Evolutionary conservation across 2,113 vertebrate genomes (phyloP).

Genomic region (Grammomys dolichurus): DNA sequence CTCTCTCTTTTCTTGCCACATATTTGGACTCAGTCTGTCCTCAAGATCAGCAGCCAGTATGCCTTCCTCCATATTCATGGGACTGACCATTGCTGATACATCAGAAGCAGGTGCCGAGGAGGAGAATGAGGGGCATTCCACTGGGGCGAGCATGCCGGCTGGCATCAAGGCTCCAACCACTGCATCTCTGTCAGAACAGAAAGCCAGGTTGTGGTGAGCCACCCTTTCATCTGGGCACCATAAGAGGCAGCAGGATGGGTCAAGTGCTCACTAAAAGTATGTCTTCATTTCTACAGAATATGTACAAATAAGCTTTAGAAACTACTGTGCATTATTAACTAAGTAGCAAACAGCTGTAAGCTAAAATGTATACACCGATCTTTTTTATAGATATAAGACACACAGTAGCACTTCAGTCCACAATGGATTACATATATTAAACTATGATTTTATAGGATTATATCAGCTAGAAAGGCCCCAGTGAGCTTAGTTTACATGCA

Average conservation of each 20-base stretch:
- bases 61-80: conserved; percentile 91
- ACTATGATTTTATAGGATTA: not conserved
- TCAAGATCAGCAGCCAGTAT: conserved; percentile 89
- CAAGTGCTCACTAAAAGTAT: not conserved
- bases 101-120: conserved; percentile 93
- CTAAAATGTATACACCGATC: not conserved
- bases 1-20: conserved; percentile 97
- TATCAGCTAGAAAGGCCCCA: not conserved
- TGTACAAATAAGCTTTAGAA: not conserved
- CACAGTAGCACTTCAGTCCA: not conserved
- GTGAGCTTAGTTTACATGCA: not conserved
- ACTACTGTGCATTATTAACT: not conserved
- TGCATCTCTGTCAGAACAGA: conserved; percentile 90
- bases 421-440: not conserved
- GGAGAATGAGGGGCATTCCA: conserved; percentile 94
- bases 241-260: no score
- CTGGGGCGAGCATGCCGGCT: conserved; percentile 96
- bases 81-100: conserved; percentile 89
- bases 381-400: not conserved
- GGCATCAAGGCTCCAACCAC: conserved; percentile 97
- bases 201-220: not conserved
- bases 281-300: not conserved
- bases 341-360: not conserved
- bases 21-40: conserved; percentile 94
- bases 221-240: not conserved